Evolutionary conservation across 2,888 invertebrate genomes (phyloP).

Genomic region (Melanophora roralis): DNA sequence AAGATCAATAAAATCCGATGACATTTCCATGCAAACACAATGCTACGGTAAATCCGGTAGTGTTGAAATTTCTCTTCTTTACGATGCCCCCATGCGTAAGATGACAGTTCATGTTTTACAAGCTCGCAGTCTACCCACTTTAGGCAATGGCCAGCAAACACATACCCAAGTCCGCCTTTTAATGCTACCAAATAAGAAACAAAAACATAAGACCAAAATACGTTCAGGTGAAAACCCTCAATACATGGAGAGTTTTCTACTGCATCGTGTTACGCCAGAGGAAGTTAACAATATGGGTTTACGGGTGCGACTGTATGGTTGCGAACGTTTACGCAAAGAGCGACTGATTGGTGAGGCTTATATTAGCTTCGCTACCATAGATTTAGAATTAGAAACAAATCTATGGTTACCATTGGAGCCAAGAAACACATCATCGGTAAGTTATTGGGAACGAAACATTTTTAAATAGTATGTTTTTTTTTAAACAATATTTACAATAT

Average conservation of each 20-base stretch:
- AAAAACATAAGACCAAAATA: slow-evolving; percentile 95
- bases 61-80: slow-evolving; percentile 91
- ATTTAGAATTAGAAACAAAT: slow-evolving; percentile 92
- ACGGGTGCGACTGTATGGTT: slow-evolving; percentile 92
- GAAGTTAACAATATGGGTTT: slow-evolving; percentile 95
- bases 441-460: too few relatives aligned
- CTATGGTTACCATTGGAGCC: slow-evolving; percentile 92
- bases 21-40: slow-evolving; percentile 77
- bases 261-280: slow-evolving; percentile 95
- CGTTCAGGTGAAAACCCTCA: slow-evolving; percentile 93
- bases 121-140: slow-evolving; percentile 87
- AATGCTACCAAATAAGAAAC: slow-evolving; percentile 93
- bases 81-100: slow-evolving; percentile 93
- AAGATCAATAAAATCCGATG: slow-evolving; percentile 76
- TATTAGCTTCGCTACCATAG: slow-evolving; percentile 92
- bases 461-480: too few relatives aligned
- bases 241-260: slow-evolving; percentile 93
- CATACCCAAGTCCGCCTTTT: slow-evolving; percentile 89
- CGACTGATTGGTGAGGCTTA: slow-evolving; percentile 93
- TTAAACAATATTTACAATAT: too few relatives aligned
- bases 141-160: slow-evolving; percentile 83
- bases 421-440: slow-evolving; percentile 80
- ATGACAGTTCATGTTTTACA: slow-evolving; percentile 95
- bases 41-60: slow-evolving; percentile 82
- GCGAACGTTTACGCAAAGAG: slow-evolving; percentile 94